Evolutionary conservation across 2,888 invertebrate genomes (phyloP).

Genomic region (Phragmatobia fuliginosa): DNA sequence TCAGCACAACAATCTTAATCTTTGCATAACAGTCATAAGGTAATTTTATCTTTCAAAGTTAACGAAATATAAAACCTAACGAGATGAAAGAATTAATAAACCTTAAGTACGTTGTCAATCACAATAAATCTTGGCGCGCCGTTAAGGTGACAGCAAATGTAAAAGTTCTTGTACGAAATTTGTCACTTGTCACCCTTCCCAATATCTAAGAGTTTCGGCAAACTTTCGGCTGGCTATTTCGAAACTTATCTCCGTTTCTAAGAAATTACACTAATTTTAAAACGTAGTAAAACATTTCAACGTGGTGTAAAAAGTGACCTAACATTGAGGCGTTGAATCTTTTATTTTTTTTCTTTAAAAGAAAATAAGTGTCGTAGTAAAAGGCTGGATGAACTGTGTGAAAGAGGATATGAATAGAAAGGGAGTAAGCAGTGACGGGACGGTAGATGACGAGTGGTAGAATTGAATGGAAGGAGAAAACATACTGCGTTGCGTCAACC

Average conservation of each 20-base stretch:
- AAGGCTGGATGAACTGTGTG: too few relatives aligned
- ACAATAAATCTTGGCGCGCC: constrained; percentile 5
- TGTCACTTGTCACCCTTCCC: neutral
- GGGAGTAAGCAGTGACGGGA: too few relatives aligned
- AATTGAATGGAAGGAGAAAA: too few relatives aligned
- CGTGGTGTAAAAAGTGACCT: neutral
- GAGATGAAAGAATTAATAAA: constrained; percentile 13
- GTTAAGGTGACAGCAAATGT: constrained; percentile 5
- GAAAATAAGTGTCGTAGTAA: too few relatives aligned
- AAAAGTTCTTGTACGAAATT: constrained; percentile 4
- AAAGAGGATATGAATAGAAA: too few relatives aligned
- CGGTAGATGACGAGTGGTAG: too few relatives aligned
- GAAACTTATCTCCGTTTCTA: neutral
- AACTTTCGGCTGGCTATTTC: neutral
- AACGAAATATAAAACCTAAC: constrained; percentile 8
- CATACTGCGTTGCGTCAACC: too few relatives aligned
- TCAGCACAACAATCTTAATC: neutral
- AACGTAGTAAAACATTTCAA: neutral
- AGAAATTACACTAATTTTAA: neutral
- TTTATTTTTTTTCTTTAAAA: neutral
- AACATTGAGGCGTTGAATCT: neutral
- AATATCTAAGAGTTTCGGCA: neutral
- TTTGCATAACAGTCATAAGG: neutral
- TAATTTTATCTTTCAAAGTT: neutral
- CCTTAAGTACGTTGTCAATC: constrained; percentile 15